Evolutionary conservation across 2,797 vertebrate genomes (phyloP).

Genomic region (Euphonia xanthogaster): DNA sequence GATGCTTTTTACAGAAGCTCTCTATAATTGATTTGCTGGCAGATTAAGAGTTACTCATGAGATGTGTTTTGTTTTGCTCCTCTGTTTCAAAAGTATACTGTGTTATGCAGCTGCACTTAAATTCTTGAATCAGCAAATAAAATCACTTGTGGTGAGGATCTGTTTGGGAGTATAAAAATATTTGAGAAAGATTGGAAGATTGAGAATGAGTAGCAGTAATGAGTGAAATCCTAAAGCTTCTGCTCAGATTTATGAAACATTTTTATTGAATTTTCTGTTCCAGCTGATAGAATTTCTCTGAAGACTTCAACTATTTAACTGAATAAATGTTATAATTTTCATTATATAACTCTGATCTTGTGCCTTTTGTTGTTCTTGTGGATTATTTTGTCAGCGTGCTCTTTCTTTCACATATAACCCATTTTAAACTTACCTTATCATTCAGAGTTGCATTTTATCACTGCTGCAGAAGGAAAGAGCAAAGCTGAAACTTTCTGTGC

Average conservation of each 20-base stretch:
- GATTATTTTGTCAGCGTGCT: not conserved
- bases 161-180: not conserved
- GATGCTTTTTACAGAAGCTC: conserved; percentile 43
- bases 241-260: not conserved
- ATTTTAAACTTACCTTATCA: not conserved
- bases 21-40: conserved; percentile 46
- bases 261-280: not conserved
- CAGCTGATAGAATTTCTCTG: not conserved
- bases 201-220: not conserved
- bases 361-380: not conserved
- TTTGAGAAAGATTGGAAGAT: not conserved
- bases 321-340: not conserved
- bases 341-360: not conserved
- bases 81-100: not conserved
- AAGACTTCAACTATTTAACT: not conserved
- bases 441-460: not conserved
- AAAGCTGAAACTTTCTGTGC: not conserved
- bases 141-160: not conserved
- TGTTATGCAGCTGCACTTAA: not conserved
- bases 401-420: not conserved
- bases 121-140: not conserved
- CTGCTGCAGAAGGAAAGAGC: not conserved
- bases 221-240: conserved; percentile 3
- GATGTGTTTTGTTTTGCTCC: conserved; percentile 10
- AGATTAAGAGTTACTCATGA: conserved; percentile 50